Evolutionary conservation across 2,113 vertebrate genomes (phyloP).

Genomic region (Nibea coibor): DNA sequence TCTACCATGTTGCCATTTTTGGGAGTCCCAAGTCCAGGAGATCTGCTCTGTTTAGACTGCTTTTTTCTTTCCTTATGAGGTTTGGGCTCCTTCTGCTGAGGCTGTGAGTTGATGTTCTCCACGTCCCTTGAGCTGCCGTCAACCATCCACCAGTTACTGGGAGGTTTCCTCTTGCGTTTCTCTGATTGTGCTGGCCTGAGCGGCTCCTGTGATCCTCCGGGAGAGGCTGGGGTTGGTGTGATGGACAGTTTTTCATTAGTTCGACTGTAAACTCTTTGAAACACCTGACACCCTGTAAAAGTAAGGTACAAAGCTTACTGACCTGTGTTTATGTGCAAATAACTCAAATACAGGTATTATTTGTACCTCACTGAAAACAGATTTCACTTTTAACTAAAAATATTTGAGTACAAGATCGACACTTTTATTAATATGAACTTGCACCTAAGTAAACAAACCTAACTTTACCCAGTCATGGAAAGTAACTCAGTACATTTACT

Average conservation of each 20-base stretch:
- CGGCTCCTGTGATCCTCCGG: neutral
- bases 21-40: conserved; percentile 7
- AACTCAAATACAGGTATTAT: neutral
- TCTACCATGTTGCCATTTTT: conserved; percentile 19
- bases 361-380: neutral
- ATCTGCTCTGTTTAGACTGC: conserved; percentile 8
- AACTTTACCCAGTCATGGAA: too few species aligned
- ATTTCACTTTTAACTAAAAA: neutral
- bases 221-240: neutral
- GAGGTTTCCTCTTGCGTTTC: conserved; percentile 65
- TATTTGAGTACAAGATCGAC: neutral
- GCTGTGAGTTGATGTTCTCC: neutral
- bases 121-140: neutral
- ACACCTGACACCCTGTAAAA: conserved; percentile 64
- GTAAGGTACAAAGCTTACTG: neutral
- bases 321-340: neutral
- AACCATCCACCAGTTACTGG: conserved; percentile 64
- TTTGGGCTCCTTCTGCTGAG: conserved; percentile 24
- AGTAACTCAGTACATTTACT: too few species aligned
- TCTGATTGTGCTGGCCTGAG: neutral
- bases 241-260: neutral
- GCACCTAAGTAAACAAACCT: too few species aligned
- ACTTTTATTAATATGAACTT: too few species aligned
- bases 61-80: conserved; percentile 2
- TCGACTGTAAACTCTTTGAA: conserved; percentile 58